Base-by-base conservation (phyloP, 2,888 invertebrate species). In the Acrobasis suavella region DNA sequence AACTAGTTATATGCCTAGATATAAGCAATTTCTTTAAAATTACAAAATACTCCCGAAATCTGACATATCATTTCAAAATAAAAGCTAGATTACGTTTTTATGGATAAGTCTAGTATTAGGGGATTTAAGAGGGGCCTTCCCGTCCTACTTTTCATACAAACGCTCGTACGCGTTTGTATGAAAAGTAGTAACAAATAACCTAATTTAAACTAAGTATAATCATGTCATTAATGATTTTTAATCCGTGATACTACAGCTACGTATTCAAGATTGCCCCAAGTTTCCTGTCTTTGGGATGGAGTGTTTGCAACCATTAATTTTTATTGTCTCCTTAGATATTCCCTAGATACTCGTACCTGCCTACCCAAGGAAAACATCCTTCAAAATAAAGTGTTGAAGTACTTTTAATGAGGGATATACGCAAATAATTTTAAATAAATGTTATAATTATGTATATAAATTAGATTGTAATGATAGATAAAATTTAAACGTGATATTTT, bases 301-400 rank as follows among this genome's bases (percentile, higher is more conserved):
- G 83, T 87, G 87, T 87, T 86, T 83, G 85, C 82, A 77, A 72
- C 78, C 83, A 87, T 88, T 86, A 85, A 80, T 85, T 87, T 89
- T 89, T 87, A 89, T 84, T 73, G 66, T 67, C 74, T 82, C 81
- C 80, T 83, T 86, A 85, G 83, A 71, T 67, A 67, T 62, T 68
- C 60, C 60, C 67, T 75, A 64, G 70, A 72, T 69, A 73, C 72
- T n/a, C n/a, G n/a, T n/a, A n/a, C n/a, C n/a, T n/a, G n/a, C n/a
- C n/a, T 42, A n/a, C 67, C 38, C 46, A 61, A 9, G n/a, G 32
- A 62, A 54, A 46, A 54, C n/a, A 51, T 42, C 56, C 55, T 46
- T 61, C 16, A 2, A 60, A 22, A 60, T 56, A 22, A 51, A 51
- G 17, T 60, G 51, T 42, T 38, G 14, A 59, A 50, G 37, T 46